A percentile compares a stretch with the other conserved stretches of the same genome.
phyloP scores from a whole-genome alignment of 2,113 vertebrate species.

The Hyla sarda region DNA sequence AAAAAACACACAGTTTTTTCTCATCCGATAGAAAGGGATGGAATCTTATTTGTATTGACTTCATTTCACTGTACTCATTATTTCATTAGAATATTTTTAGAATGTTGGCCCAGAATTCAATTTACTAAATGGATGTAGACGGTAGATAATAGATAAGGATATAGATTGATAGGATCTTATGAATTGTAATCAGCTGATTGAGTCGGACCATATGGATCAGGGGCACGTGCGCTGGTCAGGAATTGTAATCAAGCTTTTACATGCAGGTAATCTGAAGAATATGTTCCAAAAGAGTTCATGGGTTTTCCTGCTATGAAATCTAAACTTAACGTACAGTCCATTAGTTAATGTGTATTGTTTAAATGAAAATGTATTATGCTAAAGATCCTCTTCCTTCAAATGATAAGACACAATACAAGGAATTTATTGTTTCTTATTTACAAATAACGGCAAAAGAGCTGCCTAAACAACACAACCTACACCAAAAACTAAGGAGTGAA shows the following conservation, averaged over 20 bases:
- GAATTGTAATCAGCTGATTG: neutral
- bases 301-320: no score
- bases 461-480: no score
- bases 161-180: neutral
- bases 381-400: no score
- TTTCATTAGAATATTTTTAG: neutral
- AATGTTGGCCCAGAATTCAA: neutral
- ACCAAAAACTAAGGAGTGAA: no score
- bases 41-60: neutral
- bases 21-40: neutral
- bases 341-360: no score
- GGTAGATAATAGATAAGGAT: neutral
- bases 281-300: no score
- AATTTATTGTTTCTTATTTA: no score
- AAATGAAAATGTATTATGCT: no score
- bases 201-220: neutral
- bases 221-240: neutral
- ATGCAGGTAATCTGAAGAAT: neutral
- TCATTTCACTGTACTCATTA: neutral
- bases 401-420: no score
- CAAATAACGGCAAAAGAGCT: no score
- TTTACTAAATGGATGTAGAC: neutral
- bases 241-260: neutral
- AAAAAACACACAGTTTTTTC: neutral
- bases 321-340: no score